Evolutionary conservation across 1,140 invertebrate species (phyloP).

Genomic region (Dendroctonus valens): DNA sequence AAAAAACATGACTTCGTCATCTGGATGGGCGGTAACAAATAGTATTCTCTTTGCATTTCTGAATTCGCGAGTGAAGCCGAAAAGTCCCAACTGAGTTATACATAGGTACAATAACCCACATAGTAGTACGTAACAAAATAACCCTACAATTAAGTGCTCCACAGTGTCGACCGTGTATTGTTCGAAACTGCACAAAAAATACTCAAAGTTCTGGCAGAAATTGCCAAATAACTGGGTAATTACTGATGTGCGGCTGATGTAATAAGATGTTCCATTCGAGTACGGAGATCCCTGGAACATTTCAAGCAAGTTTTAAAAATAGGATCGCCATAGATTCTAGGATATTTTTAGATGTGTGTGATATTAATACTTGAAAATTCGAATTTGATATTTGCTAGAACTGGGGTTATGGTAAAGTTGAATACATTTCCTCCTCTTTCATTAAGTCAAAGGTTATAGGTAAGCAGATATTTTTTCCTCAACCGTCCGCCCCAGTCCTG

Average conservation of each 20-base stretch:
- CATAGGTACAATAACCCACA: constrained; percentile 45
- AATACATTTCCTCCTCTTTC: too few species aligned
- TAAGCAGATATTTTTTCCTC: too few species aligned
- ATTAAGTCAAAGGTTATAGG: too few species aligned
- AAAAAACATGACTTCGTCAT: constrained; percentile 98
- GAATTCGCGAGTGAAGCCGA: constrained; percentile 48
- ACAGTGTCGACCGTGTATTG: constrained; percentile 46
- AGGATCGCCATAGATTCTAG: constrained; percentile 37
- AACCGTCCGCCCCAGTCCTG: too few species aligned
- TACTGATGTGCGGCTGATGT: constrained; percentile 8
- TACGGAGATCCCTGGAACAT: constrained; percentile 33
- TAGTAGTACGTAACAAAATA: constrained; percentile 43
- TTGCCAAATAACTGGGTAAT: constrained; percentile 13
- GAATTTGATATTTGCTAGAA: too few species aligned
- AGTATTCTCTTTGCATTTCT: constrained; percentile 61
- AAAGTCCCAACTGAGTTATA: constrained; percentile 36
- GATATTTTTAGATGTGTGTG: constrained; percentile 35
- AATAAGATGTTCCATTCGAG: constrained; percentile 21
- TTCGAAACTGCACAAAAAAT: constrained; percentile 10
- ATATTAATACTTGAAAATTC: constrained; percentile 1
- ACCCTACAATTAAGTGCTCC: constrained; percentile 47
- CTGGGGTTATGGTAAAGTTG: too few species aligned
- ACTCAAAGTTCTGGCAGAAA: constrained; percentile 22
- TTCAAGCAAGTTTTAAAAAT: constrained; percentile 39
- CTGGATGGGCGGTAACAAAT: constrained; percentile 90